A percentile compares a stretch with the other conserved stretches of the same genome.
phyloP scores from a whole-genome alignment of 2,113 vertebrate genomes.

The Glareola pratincola region DNA sequence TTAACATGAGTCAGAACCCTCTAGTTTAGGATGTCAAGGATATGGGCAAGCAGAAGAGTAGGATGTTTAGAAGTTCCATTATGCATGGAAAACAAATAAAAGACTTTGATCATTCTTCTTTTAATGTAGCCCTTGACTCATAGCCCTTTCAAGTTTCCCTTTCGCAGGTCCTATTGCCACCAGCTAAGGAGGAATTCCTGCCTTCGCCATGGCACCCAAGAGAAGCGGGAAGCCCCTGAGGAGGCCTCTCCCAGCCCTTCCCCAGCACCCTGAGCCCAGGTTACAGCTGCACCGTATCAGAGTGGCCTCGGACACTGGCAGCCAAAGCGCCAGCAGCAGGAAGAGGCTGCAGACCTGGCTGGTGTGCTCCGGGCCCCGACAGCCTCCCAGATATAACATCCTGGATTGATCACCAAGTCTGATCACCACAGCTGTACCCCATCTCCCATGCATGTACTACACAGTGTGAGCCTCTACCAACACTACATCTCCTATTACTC shows the following conservation, averaged over 20 bases:
- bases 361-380: fast-evolving
- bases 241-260: neutral
- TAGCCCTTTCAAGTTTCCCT: neutral
- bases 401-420: neutral
- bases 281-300: fast-evolving
- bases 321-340: fast-evolving
- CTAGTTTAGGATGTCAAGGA: neutral
- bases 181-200: neutral
- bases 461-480: neutral
- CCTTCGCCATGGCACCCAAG: neutral
- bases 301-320: fast-evolving
- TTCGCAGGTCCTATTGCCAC: neutral
- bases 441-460: neutral
- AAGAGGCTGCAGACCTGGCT: neutral
- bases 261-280: neutral
- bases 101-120: neutral
- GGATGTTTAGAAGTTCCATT: neutral
- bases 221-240: neutral
- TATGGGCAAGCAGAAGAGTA: neutral
- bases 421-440: neutral
- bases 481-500: neutral
- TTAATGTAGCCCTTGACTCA: neutral
- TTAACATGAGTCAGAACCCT: neutral
- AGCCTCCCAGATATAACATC: neutral
- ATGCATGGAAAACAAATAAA: neutral